Evolutionary conservation across 2,113 vertebrate species (phyloP).

Genomic region (Ceyx cyanopectus): DNA sequence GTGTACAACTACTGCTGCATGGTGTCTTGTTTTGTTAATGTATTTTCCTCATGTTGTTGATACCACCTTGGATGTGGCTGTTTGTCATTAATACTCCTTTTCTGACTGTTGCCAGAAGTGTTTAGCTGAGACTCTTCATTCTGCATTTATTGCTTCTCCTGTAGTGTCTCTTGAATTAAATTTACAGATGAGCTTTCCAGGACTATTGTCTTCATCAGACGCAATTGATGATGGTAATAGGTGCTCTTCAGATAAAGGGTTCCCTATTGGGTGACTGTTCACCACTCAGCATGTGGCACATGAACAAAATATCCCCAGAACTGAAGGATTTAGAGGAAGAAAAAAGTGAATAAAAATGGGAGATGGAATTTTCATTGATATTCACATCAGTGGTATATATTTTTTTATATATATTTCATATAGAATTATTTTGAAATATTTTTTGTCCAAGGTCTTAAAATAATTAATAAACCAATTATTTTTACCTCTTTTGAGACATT

Average conservation of each 20-base stretch:
- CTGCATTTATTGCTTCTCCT: neutral
- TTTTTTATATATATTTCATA: neutral
- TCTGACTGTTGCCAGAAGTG: neutral
- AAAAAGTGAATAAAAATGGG: neutral
- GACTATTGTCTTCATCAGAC: neutral
- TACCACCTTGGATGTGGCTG: fast-evolving
- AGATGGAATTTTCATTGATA: neutral
- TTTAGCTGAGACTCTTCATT: neutral
- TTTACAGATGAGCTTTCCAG: neutral
- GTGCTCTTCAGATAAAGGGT: neutral
- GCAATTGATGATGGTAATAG: neutral
- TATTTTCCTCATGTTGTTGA: neutral
- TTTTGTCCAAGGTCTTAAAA: neutral
- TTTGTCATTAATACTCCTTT: neutral
- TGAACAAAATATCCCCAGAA: neutral
- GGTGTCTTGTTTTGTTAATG: neutral
- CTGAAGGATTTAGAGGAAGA: neutral
- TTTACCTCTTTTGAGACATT: neutral
- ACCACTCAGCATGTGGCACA: fast-evolving
- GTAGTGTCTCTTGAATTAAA: neutral
- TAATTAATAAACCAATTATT: neutral
- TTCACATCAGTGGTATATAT: neutral
- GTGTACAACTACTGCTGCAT: neutral
- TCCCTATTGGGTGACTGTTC: neutral
- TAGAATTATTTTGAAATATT: neutral